Conservation (phyloP, 1,140 invertebrate species). For the Cataglyphis hispanica region DNA sequence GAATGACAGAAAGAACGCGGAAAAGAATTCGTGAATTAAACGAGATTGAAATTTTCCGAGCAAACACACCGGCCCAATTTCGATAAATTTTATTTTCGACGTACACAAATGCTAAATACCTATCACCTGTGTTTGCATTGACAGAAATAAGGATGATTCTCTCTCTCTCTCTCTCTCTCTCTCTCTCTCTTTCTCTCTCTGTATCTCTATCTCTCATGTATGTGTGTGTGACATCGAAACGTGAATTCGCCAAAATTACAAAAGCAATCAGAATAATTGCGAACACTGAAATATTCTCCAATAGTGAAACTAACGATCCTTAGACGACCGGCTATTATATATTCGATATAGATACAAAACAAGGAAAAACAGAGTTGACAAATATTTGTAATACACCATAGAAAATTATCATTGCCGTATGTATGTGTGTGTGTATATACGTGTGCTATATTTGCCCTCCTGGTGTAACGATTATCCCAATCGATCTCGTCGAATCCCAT, state of each 20-base stretch:
- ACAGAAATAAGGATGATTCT: not conserved
- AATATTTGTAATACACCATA: not conserved
- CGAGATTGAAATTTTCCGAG: not conserved
- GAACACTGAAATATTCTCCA: not conserved
- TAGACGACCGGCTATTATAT: not conserved
- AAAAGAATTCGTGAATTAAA: not conserved
- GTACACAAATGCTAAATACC: not conserved
- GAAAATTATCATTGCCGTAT: not conserved
- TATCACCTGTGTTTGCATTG: not conserved
- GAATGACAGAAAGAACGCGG: not conserved
- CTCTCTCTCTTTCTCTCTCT: too few species aligned
- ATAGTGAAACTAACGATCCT: not conserved
- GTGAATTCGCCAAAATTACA: not conserved
- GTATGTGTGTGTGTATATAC: too few species aligned
- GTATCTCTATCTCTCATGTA: too few species aligned
- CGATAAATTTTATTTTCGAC: slow-evolving; percentile 1
- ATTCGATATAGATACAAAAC: not conserved
- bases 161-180: too few species aligned
- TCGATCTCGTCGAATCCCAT: not conserved
- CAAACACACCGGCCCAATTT: not conserved
- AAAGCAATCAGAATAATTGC: not conserved
- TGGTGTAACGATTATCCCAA: not conserved
- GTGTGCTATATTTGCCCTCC: not conserved
- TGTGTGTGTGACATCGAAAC: too few species aligned
- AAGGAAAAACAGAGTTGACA: not conserved